Evolutionary conservation across 2,113 vertebrate species (phyloP).

Genomic region (Python bivittatus): DNA sequence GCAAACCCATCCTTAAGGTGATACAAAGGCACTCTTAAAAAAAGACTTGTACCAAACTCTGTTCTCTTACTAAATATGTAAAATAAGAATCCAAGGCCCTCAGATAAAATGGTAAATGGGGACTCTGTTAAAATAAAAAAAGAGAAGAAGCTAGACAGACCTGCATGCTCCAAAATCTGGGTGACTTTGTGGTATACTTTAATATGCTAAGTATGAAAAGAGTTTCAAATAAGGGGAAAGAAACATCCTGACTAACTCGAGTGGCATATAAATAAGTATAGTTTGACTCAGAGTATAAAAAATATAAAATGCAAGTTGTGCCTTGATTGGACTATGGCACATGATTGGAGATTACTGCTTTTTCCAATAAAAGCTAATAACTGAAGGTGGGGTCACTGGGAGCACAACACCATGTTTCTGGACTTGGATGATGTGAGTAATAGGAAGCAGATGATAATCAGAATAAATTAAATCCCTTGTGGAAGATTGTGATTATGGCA

Average conservation of each 20-base stretch:
- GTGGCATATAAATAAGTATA: accelerated
- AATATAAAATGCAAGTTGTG: background rate
- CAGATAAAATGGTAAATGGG: background rate
- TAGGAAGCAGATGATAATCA: background rate
- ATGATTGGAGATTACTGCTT: background rate
- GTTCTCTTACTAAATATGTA: background rate
- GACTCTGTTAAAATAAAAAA: slow-evolving; percentile 23
- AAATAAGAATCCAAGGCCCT: slow-evolving; percentile 1
- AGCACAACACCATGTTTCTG: background rate
- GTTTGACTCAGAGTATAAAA: background rate
- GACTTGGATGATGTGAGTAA: background rate
- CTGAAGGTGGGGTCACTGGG: background rate
- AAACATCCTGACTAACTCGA: background rate
- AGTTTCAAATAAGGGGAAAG: background rate
- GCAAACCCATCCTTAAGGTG: background rate
- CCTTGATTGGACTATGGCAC: background rate
- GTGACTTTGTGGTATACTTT: background rate
- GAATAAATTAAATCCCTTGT: background rate
- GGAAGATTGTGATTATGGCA: background rate
- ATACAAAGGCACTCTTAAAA: background rate
- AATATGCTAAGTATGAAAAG: background rate
- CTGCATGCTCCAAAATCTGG: background rate
- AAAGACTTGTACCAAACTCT: background rate
- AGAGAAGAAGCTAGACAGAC: background rate
- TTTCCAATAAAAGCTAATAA: background rate